phyloP scores from a whole-genome alignment of 2,797 vertebrate genomes.

The Sebastes oblongus region DNA sequence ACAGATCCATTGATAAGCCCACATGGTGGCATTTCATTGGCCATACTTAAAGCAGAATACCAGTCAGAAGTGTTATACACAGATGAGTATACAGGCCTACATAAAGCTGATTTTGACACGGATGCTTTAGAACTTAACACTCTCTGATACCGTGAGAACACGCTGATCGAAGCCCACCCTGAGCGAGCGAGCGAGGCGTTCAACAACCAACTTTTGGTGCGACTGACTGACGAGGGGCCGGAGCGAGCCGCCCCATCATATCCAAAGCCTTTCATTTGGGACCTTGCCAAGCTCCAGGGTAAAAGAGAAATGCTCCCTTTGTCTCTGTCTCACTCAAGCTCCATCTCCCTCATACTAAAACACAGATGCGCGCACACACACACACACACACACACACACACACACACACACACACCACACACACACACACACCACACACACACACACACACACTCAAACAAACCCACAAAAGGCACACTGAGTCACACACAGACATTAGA shows the following conservation, averaged over 20 bases:
- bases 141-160: slow-evolving; percentile 23
- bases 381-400: slow-evolving; percentile 74
- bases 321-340: slow-evolving; percentile 80
- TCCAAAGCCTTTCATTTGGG: slow-evolving; percentile 80
- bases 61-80: background rate
- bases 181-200: background rate
- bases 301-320: slow-evolving; percentile 83
- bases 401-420: slow-evolving; percentile 24
- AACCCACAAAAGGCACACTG: slow-evolving; percentile 82
- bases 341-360: slow-evolving; percentile 82
- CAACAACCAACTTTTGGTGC: slow-evolving; percentile 64
- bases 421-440: slow-evolving; percentile 79
- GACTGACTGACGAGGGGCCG: slow-evolving; percentile 59
- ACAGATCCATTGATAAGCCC: slow-evolving; percentile 8
- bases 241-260: slow-evolving; percentile 76
- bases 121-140: background rate
- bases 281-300: slow-evolving; percentile 75
- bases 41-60: background rate
- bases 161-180: slow-evolving; percentile 49
- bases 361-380: slow-evolving; percentile 79
- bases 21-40: background rate
- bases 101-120: slow-evolving; percentile 5
- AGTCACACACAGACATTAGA: slow-evolving; percentile 80
- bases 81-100: background rate
- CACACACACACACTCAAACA: slow-evolving; percentile 75